A percentile compares a stretch with the other conserved stretches of the same genome.
Evolutionary conservation across 2,113 vertebrate genomes (phyloP).

Genomic region (Chionodraco myersi): DNA sequence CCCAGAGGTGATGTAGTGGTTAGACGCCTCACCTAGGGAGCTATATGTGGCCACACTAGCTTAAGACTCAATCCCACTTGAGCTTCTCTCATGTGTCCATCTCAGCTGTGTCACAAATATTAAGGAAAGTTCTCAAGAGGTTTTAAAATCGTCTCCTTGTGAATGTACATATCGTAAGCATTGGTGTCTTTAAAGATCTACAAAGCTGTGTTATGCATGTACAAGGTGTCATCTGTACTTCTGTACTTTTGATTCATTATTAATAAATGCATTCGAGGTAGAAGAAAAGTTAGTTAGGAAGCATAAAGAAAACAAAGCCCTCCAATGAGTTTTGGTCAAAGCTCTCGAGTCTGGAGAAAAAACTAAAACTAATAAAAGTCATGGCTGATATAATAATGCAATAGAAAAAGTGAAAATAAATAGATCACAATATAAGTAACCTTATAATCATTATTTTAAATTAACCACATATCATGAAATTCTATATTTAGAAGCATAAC

Average conservation of each 20-base stretch:
- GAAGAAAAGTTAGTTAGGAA: too few species aligned
- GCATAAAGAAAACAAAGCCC: too few species aligned
- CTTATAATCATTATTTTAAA: too few species aligned
- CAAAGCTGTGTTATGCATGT: neutral
- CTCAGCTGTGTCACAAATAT: conserved; percentile 19
- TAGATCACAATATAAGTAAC: too few species aligned
- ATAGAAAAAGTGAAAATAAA: too few species aligned
- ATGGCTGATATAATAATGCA: too few species aligned
- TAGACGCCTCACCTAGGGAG: conserved; percentile 40
- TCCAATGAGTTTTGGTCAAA: too few species aligned
- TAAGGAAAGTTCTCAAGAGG: neutral
- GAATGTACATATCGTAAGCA: neutral
- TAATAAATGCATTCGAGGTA: too few species aligned
- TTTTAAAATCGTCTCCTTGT: neutral
- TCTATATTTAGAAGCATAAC: neutral
- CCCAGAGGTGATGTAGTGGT: conserved; percentile 63
- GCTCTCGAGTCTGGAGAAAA: too few species aligned
- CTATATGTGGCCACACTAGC: conserved; percentile 46
- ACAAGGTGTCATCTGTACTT: neutral
- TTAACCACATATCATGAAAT: too few species aligned
- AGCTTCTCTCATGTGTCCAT: conserved; percentile 32
- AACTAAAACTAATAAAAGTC: too few species aligned
- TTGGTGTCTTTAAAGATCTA: neutral
- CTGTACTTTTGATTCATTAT: neutral
- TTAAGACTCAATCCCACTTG: conserved; percentile 34